Evolutionary conservation across 2,113 vertebrate genomes (phyloP).

Genomic region (Alligator sinensis): DNA sequence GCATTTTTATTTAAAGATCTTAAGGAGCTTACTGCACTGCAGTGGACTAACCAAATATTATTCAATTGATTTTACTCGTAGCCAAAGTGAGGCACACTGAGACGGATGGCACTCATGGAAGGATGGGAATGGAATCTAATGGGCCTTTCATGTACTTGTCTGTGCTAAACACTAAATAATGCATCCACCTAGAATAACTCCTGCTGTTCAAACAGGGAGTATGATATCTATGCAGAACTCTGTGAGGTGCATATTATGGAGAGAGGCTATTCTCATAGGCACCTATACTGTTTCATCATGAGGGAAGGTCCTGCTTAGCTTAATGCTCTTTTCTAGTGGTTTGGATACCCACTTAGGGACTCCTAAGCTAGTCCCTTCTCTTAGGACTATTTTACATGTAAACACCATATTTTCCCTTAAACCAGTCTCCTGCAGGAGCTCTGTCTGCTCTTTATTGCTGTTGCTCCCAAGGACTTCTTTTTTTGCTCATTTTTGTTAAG

Average conservation of each 20-base stretch:
- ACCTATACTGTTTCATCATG: background rate
- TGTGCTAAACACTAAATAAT: background rate
- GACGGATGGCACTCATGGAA: background rate
- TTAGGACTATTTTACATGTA: background rate
- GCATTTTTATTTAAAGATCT: background rate
- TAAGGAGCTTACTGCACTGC: background rate
- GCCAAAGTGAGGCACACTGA: background rate
- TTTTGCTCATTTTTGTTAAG: background rate
- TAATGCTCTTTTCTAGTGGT: background rate
- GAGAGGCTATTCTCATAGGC: background rate
- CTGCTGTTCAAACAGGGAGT: background rate
- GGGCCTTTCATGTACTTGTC: background rate
- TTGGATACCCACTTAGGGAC: no score
- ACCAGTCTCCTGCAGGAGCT: background rate
- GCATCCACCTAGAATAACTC: background rate
- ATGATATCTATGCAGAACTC: background rate
- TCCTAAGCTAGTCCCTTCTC: background rate
- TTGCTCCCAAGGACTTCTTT: background rate
- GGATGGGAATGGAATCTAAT: background rate
- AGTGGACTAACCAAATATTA: background rate
- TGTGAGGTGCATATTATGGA: background rate
- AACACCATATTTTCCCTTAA: fast-evolving
- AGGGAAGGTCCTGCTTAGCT: background rate
- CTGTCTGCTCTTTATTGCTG: fast-evolving
- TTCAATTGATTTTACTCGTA: background rate